Evolutionary conservation across 2,888 invertebrate species (phyloP).

Genomic region (Amphimallon solstitiale): DNA sequence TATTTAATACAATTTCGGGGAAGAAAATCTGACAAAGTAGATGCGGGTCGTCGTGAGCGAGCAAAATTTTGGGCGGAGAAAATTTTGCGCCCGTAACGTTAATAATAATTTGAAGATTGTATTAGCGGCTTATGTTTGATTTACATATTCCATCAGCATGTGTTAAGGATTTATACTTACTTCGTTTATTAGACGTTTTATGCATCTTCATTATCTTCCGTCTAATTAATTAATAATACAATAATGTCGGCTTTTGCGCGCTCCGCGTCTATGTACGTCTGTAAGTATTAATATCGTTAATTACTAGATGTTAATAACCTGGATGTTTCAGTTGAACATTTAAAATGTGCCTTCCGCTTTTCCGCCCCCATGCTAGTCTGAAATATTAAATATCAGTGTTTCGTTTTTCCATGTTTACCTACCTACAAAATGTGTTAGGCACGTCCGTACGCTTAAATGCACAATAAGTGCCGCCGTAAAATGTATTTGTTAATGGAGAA

Average conservation of each 20-base stretch:
- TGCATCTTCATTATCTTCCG: constrained; percentile 22
- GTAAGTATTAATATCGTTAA: constrained; percentile 14
- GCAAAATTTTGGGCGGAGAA: background rate
- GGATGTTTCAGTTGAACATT: constrained; percentile 12
- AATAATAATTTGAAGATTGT: background rate
- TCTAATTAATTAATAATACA: constrained; percentile 26
- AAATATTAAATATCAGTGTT: constrained; percentile 3
- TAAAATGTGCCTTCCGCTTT: constrained; percentile 25
- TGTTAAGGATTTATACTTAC: constrained; percentile 13
- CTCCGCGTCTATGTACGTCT: background rate
- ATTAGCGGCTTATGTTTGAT: background rate
- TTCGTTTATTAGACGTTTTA: constrained; percentile 16
- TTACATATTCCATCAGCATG: constrained; percentile 9
- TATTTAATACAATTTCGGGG: background rate
- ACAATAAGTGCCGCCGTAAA: too few species aligned
- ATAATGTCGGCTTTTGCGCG: constrained; percentile 19
- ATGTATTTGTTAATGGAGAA: too few species aligned
- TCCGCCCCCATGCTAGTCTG: constrained; percentile 2
- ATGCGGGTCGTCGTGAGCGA: background rate
- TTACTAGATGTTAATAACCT: constrained; percentile 27
- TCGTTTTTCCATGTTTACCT: too few species aligned
- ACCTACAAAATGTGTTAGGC: too few species aligned
- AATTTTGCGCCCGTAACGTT: background rate
- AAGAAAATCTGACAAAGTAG: constrained; percentile 1
- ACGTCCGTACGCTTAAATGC: too few species aligned